Evolutionary conservation across 2,113 vertebrate genomes (phyloP), one percentile per base, ranked within the genome.

Genomic region (Macquaria ambigua): DNA sequence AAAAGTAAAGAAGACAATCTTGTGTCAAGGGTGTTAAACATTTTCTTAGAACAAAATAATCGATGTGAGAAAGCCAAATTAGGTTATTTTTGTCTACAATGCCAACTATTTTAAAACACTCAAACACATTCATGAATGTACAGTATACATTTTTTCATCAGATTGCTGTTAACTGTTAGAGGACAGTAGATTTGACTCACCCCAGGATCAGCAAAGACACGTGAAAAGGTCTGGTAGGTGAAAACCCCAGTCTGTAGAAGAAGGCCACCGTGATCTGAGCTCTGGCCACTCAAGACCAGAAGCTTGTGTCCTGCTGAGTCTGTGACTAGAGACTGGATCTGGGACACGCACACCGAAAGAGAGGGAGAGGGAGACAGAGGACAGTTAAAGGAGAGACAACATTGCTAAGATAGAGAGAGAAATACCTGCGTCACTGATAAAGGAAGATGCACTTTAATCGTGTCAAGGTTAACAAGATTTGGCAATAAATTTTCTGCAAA

Each of bases 261-360:
- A 91, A 99, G 94, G 90, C 97, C 97, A 89, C 98, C 96, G 88
- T 97, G 98, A 84, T 99, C 98, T 34, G 97, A 96, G 92, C 94
- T 97, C 89, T 97, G 98, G 43, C 98, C 98, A 89, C 97, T 98
- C 88, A 99, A 92, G 88, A 99, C 96, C 89, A 99, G 93, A 12
- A 99, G 96, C 93, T 99, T 99, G 91, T 97, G 95, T 86, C 94
- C 96, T 63, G 98, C 97, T 46, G 96, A 91, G 92, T 97, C 97
- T 79, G 96, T 97, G 80, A 99, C 86, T 37, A 99, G 95, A 70
- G 96, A 96, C 89, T 95, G 95, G 84, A 99, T 97, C 98, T 99
- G 90, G 85, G 76, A 91, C 85, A 91, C 66, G 76, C 53, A 80
- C 6, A 90, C 31, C 63, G 5, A 16, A 78, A 78, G 41, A 48